A percentile compares a stretch with the other conserved stretches of the same genome.
These are phyloP conservation scores for Salticus scenicus DNA, from an alignment of 2,888 invertebrate species.

Conservation along the genomic window DNA sequence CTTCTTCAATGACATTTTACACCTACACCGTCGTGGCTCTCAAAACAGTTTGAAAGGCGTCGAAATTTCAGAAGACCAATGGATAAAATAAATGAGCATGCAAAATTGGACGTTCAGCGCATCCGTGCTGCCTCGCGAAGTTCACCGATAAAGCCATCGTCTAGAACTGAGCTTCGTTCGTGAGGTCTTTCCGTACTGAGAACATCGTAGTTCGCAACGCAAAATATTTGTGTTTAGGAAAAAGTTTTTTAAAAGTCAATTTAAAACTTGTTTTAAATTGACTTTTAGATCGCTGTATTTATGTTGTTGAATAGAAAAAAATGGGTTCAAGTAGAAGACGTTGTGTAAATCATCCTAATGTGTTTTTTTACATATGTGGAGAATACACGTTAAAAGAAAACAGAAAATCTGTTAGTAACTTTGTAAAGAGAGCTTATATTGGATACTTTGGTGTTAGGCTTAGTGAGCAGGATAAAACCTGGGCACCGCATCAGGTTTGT, in stretches of 20 bases:
- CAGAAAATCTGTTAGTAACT: neutral
- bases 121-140: neutral
- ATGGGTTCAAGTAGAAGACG: neutral
- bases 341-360: neutral
- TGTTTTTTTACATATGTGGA: neutral
- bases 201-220: neutral
- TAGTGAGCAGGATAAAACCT: neutral
- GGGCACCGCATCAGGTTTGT: neutral
- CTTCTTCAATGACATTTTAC: no score
- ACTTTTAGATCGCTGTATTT: neutral
- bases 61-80: neutral
- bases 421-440: no score
- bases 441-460: neutral
- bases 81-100: neutral
- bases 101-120: neutral
- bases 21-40: no score
- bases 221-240: neutral
- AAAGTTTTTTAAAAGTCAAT: neutral
- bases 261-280: neutral
- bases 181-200: neutral
- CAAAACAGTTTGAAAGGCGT: no score
- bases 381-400: neutral
- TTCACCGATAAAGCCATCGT: neutral
- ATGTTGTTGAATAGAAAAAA: neutral
- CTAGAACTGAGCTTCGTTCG: neutral